Percentiles rank a stretch among this genome's conserved stretches.
Conservation (phyloP, 2,113 vertebrate genomes). For the Serilophus lunatus region DNA sequence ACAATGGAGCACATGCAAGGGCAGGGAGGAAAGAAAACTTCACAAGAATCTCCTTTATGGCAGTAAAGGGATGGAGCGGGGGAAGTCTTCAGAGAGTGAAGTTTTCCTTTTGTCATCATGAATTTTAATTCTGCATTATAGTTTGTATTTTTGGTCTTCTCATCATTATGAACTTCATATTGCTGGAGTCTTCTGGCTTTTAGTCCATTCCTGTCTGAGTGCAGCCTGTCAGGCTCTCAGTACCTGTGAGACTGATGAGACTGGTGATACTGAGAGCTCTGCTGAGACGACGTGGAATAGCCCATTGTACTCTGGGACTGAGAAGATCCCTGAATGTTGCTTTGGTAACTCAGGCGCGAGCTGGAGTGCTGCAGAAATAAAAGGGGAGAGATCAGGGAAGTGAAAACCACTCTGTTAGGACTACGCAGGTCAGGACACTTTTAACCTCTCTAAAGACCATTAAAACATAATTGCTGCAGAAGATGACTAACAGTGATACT, state of each 20-base stretch:
- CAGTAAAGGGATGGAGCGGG: constrained; percentile 15
- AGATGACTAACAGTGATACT: not conserved
- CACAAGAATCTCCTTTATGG: constrained; percentile 68
- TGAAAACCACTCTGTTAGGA: not conserved
- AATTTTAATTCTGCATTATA: constrained; percentile 42
- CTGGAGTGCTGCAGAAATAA: constrained; percentile 85
- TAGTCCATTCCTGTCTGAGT: constrained; percentile 41
- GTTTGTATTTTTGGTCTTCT: constrained; percentile 77
- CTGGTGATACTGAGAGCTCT: constrained; percentile 90
- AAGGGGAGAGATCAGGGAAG: not conserved
- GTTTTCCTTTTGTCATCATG: constrained; percentile 48
- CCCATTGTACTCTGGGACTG: constrained; percentile 95
- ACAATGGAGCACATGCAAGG: constrained; percentile 73
- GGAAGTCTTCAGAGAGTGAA: constrained; percentile 42
- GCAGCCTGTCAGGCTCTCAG: constrained; percentile 70
- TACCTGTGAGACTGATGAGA: constrained; percentile 94
- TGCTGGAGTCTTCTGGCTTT: constrained; percentile 71
- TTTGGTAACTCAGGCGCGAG: constrained; percentile 97
- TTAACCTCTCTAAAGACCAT: not conserved
- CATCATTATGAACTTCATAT: constrained; percentile 70
- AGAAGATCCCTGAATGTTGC: constrained; percentile 92
- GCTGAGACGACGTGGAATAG: constrained; percentile 93
- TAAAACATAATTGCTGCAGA: not conserved
- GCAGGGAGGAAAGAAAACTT: constrained; percentile 62
- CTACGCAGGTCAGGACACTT: not conserved